phyloP scores from a whole-genome alignment of 2,113 vertebrate species.

The Sakesphorus luctuosus region DNA sequence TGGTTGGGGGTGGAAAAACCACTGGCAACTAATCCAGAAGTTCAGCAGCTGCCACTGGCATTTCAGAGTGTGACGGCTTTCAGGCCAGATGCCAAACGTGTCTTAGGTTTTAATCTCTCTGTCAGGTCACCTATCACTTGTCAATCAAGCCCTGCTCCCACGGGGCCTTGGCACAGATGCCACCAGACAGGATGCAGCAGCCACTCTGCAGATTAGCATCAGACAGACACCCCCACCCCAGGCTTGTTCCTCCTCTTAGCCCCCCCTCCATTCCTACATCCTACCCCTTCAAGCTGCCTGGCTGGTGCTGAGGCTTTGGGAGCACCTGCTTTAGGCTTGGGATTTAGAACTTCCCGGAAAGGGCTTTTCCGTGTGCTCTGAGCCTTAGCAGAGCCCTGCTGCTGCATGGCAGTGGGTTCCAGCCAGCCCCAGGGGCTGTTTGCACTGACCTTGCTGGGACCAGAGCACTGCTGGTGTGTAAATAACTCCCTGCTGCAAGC shows the following conservation, averaged over 20 bases:
- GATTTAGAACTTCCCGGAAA: not conserved
- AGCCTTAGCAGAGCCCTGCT: not conserved
- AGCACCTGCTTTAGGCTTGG: not conserved
- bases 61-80: constrained; percentile 10
- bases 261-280: fast-evolving
- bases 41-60: constrained; percentile 55
- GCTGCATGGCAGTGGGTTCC: not conserved
- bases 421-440: not conserved
- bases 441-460: constrained; percentile 33
- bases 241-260: not conserved
- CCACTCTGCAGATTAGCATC: not conserved
- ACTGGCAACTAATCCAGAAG: constrained; percentile 55
- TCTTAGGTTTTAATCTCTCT: constrained; percentile 59
- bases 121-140: constrained; percentile 59
- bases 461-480: not conserved
- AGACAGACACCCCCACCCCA: not conserved
- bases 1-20: not conserved
- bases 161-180: not conserved
- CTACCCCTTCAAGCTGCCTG: not conserved
- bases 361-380: not conserved
- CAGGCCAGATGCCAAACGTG: constrained; percentile 52
- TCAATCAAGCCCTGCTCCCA: constrained; percentile 25
- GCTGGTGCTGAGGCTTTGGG: not conserved
- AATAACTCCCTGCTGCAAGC: constrained; percentile 15
- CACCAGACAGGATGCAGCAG: not conserved